These are phyloP conservation scores for Plecturocebus donacophilus DNA, from an alignment of 2,113 vertebrate species.

Conservation along the genomic window DNA sequence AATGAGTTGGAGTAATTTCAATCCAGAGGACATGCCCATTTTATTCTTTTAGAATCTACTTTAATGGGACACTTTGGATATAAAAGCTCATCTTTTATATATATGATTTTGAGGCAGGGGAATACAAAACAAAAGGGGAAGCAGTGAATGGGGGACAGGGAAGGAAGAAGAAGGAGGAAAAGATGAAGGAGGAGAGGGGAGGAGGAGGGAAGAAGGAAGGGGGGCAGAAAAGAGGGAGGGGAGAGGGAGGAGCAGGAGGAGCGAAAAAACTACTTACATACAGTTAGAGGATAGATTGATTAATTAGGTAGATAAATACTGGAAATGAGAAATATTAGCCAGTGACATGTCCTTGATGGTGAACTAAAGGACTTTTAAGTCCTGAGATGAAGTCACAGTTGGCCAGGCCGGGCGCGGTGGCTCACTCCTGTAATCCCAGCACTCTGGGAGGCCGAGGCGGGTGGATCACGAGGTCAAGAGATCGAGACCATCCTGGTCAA, in stretches of 20 bases:
- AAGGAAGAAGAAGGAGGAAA: not conserved
- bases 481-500: too few species aligned
- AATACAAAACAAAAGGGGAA: not conserved
- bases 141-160: not conserved
- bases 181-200: too few species aligned
- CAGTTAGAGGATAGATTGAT: not conserved
- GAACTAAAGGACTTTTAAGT: not conserved
- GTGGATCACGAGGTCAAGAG: too few species aligned
- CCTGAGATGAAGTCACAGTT: not conserved
- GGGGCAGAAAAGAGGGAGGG: too few species aligned
- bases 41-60: not conserved
- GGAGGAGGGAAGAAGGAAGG: too few species aligned
- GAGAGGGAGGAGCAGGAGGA: not conserved
- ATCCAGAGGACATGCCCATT: not conserved
- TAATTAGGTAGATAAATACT: not conserved
- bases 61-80: not conserved
- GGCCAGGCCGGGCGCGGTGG: not conserved
- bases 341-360: not conserved
- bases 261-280: not conserved
- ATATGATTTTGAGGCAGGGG: not conserved
- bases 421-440: too few species aligned
- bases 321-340: not conserved
- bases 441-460: too few species aligned
- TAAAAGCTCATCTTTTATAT: not conserved
- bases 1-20: not conserved